A percentile compares a stretch with the other conserved stretches of the same genome.
phyloP scores from a whole-genome alignment of 2,797 vertebrate species.

The Miichthys miiuy region DNA sequence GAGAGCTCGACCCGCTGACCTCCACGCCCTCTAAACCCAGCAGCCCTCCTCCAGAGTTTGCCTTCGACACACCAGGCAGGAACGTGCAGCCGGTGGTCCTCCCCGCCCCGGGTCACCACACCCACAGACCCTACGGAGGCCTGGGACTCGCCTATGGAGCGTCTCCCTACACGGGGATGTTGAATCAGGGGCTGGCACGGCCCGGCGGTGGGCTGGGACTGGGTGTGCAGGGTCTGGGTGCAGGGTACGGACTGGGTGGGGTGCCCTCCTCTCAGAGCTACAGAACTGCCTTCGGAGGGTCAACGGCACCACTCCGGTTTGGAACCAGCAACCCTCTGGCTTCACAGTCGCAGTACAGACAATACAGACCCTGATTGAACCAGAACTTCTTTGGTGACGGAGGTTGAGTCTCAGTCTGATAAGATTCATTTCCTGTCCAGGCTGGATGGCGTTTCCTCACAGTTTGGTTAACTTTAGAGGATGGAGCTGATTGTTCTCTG shows the following conservation, averaged over 20 bases:
- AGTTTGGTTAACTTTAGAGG: neutral
- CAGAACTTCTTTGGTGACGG: neutral
- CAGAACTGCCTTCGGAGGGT: constrained; percentile 87
- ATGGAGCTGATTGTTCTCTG: neutral
- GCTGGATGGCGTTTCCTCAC: neutral
- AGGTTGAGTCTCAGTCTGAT: neutral
- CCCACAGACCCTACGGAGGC: constrained; percentile 86
- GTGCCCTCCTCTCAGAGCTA: constrained; percentile 84
- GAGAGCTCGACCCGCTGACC: constrained; percentile 86
- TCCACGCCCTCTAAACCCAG: constrained; percentile 93
- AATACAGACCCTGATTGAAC: constrained; percentile 84
- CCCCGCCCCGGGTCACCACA: constrained; percentile 82
- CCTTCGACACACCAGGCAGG: constrained; percentile 93
- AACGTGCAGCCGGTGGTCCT: constrained; percentile 89
- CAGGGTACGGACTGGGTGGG: constrained; percentile 58
- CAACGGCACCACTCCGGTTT: constrained; percentile 83
- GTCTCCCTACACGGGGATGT: constrained; percentile 80
- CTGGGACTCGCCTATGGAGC: constrained; percentile 87
- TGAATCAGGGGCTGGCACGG: constrained; percentile 84
- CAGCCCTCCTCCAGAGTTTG: constrained; percentile 95
- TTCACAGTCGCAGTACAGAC: constrained; percentile 81
- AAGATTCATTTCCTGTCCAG: neutral
- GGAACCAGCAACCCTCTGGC: constrained; percentile 77
- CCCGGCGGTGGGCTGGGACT: constrained; percentile 59
- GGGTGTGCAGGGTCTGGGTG: constrained; percentile 80